Percentiles rank a stretch among this genome's conserved stretches.
Conservation (phyloP, 2,113 vertebrate species). For the Capreolus pygargus region DNA sequence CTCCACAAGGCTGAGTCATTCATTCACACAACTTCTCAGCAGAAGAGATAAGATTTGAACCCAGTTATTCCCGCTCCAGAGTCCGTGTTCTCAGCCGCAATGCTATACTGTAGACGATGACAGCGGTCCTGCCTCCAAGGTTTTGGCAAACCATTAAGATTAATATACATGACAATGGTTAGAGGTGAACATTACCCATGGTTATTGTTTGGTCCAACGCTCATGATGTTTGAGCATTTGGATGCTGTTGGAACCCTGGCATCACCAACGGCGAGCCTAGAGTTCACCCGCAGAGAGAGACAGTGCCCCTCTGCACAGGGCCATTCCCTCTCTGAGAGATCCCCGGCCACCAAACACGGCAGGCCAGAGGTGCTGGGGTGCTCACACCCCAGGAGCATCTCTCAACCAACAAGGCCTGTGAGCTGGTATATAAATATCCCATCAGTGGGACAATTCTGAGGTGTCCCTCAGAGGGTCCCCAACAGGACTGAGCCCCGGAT, state of each 20-base stretch:
- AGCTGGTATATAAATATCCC: background rate
- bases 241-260: background rate
- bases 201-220: rapidly evolving
- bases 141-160: background rate
- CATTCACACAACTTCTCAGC: background rate
- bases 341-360: background rate
- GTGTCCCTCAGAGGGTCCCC: background rate
- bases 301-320: background rate
- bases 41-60: background rate
- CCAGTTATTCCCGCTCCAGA: background rate
- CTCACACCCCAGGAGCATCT: background rate
- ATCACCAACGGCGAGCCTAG: background rate
- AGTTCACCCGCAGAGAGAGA: background rate
- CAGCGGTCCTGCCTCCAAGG: background rate
- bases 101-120: background rate
- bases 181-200: background rate
- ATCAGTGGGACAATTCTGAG: background rate
- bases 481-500: rapidly evolving
- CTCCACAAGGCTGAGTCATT: background rate
- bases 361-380: background rate
- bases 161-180: too few species aligned
- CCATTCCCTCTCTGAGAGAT: background rate
- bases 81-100: background rate
- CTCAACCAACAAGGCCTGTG: background rate
- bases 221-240: background rate